Conservation (phyloP, 2,113 vertebrate genomes). For the Phylloscopus whistleri region DNA sequence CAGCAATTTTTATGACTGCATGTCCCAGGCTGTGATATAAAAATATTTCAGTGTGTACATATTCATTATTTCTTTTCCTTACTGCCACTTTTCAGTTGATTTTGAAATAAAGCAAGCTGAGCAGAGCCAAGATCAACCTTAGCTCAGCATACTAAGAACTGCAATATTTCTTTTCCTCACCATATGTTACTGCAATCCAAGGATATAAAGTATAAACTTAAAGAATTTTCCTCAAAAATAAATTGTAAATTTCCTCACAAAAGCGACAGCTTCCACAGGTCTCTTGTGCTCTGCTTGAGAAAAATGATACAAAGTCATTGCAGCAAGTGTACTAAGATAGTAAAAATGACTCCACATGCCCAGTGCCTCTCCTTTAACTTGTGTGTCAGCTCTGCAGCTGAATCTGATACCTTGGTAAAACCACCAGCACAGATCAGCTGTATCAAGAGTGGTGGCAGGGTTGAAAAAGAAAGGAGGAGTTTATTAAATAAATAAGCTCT, state of each 20-base stretch:
- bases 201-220: neutral
- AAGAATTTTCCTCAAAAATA: neutral
- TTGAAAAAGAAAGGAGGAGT: neutral
- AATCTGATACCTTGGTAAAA: neutral
- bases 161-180: neutral
- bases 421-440: neutral
- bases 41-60: neutral
- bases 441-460: neutral
- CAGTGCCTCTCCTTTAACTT: neutral
- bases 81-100: neutral
- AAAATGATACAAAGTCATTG: neutral
- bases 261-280: neutral
- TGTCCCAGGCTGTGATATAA: neutral
- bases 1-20: neutral
- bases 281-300: neutral
- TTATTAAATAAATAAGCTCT: neutral
- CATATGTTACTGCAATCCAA: neutral
- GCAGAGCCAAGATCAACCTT: neutral
- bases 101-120: neutral
- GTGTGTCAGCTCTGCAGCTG: neutral
- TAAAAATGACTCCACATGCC: rapidly evolving
- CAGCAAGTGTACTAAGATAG: neutral
- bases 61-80: neutral
- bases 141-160: neutral
- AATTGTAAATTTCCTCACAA: neutral